phyloP scores from a whole-genome alignment of 1,140 invertebrate genomes.

The Eumeta japonica region DNA sequence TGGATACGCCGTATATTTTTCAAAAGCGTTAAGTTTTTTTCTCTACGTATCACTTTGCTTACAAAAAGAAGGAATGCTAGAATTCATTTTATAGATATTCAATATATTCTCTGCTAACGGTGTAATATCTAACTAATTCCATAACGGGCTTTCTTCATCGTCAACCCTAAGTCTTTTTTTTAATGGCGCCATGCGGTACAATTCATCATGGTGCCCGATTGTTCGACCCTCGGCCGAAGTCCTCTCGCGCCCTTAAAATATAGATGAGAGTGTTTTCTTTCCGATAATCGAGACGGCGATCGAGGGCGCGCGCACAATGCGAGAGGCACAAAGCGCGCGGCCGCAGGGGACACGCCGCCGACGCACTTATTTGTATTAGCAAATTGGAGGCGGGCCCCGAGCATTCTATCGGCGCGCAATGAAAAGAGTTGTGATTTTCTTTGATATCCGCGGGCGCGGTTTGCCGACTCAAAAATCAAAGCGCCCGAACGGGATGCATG shows the following conservation, averaged over 20 bases:
- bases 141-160: no score
- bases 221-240: conserved; percentile 25
- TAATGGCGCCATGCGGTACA: conserved; percentile 31
- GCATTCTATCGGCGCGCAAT: conserved; percentile 54
- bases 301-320: conserved; percentile 47
- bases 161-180: conserved; percentile 10
- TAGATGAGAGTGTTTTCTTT: conserved; percentile 56
- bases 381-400: conserved; percentile 41
- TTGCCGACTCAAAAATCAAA: conserved; percentile 57
- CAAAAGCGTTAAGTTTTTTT: no score
- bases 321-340: conserved; percentile 35
- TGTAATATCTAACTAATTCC: no score
- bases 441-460: conserved; percentile 52
- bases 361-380: conserved; percentile 52
- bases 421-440: conserved; percentile 58
- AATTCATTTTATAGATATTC: no score
- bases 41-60: no score
- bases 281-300: conserved; percentile 53
- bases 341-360: conserved; percentile 23
- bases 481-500: conserved; percentile 48
- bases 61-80: no score
- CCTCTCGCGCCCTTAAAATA: conserved; percentile 43
- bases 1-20: no score
- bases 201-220: conserved; percentile 38
- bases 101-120: no score